Percentiles rank a stretch among this genome's conserved stretches.
Conservation (phyloP, 2,113 vertebrate genomes). For the Lophotis ruficrista region DNA sequence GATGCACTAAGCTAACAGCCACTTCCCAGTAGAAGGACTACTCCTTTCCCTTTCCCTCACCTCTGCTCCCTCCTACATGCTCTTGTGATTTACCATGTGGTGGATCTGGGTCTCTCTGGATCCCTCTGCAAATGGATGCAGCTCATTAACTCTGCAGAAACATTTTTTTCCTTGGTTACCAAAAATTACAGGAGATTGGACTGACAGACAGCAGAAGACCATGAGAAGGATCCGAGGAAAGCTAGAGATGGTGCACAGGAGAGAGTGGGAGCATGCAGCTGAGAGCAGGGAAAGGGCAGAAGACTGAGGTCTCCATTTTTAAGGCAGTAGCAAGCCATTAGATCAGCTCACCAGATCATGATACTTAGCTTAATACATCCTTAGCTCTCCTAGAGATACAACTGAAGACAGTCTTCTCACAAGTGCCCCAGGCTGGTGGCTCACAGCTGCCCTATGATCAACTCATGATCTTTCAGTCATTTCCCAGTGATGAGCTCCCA, state of each 20-base stretch:
- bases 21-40: background rate
- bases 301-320: background rate
- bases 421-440: background rate
- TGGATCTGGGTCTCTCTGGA: background rate
- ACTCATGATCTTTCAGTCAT: background rate
- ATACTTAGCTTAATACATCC: background rate
- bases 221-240: background rate
- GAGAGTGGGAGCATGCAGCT: background rate
- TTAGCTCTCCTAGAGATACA: background rate
- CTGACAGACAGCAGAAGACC: background rate
- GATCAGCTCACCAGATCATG: background rate
- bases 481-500: background rate
- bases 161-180: background rate
- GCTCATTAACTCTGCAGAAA: background rate
- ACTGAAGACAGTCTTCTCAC: background rate
- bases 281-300: background rate
- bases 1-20: background rate
- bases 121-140: background rate
- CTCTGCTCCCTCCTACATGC: background rate
- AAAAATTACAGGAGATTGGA: background rate
- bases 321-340: background rate
- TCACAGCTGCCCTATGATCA: background rate
- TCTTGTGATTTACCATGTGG: background rate
- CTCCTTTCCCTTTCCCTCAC: background rate
- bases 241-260: background rate